Conservation (phyloP, 2,113 vertebrate genomes). For the Pionites leucogaster region DNA sequence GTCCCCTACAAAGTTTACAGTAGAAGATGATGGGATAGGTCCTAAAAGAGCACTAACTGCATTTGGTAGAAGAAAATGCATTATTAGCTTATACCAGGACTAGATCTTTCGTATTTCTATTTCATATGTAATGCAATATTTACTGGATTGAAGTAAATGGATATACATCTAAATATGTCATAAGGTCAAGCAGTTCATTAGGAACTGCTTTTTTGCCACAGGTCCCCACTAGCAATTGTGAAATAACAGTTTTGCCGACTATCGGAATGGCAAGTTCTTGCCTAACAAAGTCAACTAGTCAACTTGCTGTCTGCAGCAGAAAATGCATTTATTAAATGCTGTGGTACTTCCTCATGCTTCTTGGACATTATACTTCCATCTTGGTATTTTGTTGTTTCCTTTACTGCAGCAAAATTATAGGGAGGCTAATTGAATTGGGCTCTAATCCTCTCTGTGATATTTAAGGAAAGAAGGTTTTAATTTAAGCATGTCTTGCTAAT, state of each 20-base stretch:
- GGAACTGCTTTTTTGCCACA: neutral
- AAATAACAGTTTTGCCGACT: neutral
- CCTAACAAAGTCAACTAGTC: neutral
- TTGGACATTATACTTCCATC: neutral
- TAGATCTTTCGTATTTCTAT: neutral
- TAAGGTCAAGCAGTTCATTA: neutral
- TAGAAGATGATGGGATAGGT: neutral
- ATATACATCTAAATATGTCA: neutral
- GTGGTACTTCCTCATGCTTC: neutral
- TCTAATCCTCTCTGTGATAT: neutral
- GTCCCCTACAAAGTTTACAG: neutral
- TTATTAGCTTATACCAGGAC: neutral
- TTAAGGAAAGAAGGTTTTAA: neutral
- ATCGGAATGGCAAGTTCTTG: neutral
- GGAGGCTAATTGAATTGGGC: neutral
- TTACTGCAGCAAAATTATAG: neutral
- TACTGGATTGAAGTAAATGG: neutral
- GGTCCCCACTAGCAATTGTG: neutral
- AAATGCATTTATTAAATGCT: neutral
- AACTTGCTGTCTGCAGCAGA: neutral
- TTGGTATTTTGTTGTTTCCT: neutral
- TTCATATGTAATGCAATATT: neutral
- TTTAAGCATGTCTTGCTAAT: neutral
- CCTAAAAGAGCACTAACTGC: neutral
- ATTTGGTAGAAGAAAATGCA: neutral